Percentiles rank a stretch among this genome's conserved stretches.
Evolutionary conservation across 92 coral and sea anemone genomes (phyloP).

Genomic region (Pocillopora meandrina): DNA sequence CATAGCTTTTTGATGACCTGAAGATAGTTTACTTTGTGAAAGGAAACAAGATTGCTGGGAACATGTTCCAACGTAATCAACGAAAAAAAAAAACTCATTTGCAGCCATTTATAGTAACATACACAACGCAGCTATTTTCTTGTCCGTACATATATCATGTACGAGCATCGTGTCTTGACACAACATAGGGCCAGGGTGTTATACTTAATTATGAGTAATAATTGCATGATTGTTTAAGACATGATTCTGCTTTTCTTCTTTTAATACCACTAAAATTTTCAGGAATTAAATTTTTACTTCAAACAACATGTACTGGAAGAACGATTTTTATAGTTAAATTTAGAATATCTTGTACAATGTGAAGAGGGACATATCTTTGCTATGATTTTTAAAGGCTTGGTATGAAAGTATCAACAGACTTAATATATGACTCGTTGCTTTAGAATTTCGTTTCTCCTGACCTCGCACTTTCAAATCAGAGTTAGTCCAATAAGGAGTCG

Average conservation of each 20-base stretch:
- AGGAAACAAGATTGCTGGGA: neutral
- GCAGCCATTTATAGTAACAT: constrained; percentile 13
- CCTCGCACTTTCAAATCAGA: constrained; percentile 24
- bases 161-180: neutral
- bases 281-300: too few relatives aligned
- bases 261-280: neutral
- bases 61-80: neutral
- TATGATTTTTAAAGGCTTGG: neutral
- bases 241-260: neutral
- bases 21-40: neutral
- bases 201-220: neutral
- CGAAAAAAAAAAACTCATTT: neutral
- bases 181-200: neutral
- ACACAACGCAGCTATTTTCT: neutral
- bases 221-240: neutral
- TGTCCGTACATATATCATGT: neutral
- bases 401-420: neutral
- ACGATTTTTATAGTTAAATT: neutral
- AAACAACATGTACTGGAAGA: too few relatives aligned
- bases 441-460: constrained; percentile 4
- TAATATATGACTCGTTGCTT: constrained; percentile 2
- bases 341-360: neutral
- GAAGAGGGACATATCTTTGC: neutral
- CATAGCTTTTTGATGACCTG: neutral
- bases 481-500: neutral